These are phyloP conservation scores for Cynocephalus volans DNA, from an alignment of 2,113 vertebrate genomes.

Conservation along the genomic window DNA sequence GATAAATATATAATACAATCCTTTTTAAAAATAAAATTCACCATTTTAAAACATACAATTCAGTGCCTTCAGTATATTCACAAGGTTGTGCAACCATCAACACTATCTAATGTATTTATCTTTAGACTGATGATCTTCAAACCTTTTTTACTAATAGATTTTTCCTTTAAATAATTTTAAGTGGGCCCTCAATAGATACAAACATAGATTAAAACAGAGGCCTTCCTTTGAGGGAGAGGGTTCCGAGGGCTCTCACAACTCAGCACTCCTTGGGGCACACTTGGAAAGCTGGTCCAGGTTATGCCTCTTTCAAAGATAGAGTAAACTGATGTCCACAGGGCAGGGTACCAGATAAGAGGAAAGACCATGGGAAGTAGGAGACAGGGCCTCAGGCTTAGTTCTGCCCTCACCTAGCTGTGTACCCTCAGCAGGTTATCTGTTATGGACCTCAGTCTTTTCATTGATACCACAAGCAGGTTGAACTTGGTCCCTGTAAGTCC, in stretches of 20 bases:
- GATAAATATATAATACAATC: neutral
- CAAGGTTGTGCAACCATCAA: neutral
- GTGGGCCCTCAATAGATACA: neutral
- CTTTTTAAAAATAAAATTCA: neutral
- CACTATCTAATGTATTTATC: neutral
- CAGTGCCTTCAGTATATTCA: neutral
- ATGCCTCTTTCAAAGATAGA: neutral
- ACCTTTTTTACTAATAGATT: neutral
- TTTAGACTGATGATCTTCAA: neutral
- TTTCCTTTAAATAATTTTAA: conserved; percentile 40
- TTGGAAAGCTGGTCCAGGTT: neutral
- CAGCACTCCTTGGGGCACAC: neutral
- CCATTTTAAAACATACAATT: neutral
- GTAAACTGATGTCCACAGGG: neutral
- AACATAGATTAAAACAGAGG: neutral
- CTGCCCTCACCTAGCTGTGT: neutral
- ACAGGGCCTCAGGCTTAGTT: neutral
- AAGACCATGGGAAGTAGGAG: neutral
- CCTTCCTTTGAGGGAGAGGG: neutral
- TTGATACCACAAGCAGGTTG: neutral
- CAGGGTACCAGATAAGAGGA: neutral
- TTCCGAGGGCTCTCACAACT: neutral
- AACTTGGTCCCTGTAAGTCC: neutral
- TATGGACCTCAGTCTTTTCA: neutral
- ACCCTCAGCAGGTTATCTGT: neutral